These are phyloP conservation scores for Stratiolaelaps scimitus DNA, from an alignment of 1,140 invertebrate genomes.

Conservation along the genomic window DNA sequence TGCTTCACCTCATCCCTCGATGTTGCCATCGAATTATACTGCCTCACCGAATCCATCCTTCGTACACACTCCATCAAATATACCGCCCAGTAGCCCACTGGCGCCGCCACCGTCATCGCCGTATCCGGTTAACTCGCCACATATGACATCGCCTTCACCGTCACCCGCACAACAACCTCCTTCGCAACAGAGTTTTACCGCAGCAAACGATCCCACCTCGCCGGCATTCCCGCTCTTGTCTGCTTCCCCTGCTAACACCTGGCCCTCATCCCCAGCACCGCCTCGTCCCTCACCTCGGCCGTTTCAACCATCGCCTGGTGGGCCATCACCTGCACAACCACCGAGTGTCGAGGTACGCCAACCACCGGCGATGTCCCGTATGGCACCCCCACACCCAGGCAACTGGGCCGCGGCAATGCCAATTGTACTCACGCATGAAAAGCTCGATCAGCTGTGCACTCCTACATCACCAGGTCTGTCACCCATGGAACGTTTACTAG, in stretches of 20 bases:
- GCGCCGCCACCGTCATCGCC: slow-evolving; percentile 62
- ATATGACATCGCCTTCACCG: slow-evolving; percentile 56
- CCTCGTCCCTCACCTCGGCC: slow-evolving; percentile 39
- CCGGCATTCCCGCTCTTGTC: slow-evolving; percentile 47
- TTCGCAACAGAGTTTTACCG: slow-evolving; percentile 61
- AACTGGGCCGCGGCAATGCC: slow-evolving; percentile 84
- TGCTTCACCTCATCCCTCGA: slow-evolving; percentile 57
- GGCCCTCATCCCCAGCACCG: slow-evolving; percentile 54
- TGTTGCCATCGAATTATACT: slow-evolving; percentile 40
- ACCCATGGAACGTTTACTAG: slow-evolving; percentile 74
- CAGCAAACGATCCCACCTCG: slow-evolving; percentile 55
- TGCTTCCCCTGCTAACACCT: slow-evolving; percentile 57
- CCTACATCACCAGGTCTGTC: slow-evolving; percentile 45
- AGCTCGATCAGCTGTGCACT: slow-evolving; percentile 70
- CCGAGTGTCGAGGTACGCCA: slow-evolving; percentile 38
- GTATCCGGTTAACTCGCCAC: slow-evolving; percentile 38
- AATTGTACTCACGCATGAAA: slow-evolving; percentile 71
- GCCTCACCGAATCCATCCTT: slow-evolving; percentile 50
- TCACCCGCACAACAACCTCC: slow-evolving; percentile 55
- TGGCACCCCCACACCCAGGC: slow-evolving; percentile 51
- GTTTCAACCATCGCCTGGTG: slow-evolving; percentile 41
- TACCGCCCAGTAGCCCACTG: slow-evolving; percentile 45
- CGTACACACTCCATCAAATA: slow-evolving; percentile 30
- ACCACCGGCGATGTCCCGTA: slow-evolving; percentile 4
- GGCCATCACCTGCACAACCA: slow-evolving; percentile 27